Evolutionary conservation across 1,140 invertebrate species (phyloP).

Genomic region (Magallana gigas): DNA sequence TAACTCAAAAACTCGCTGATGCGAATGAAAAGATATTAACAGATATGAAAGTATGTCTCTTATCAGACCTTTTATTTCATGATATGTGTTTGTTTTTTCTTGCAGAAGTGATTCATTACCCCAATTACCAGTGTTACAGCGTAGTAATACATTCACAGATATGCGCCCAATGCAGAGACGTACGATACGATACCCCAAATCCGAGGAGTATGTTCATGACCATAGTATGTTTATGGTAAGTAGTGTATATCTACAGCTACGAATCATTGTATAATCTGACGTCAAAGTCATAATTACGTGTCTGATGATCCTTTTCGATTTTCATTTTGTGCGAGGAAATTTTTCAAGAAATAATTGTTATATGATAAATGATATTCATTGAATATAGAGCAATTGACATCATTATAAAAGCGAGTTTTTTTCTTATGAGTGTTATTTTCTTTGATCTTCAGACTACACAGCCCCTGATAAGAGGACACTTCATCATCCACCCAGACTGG

Average conservation of each 20-base stretch:
- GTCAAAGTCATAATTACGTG: no score
- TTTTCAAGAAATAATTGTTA: no score
- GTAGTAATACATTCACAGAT: conserved; percentile 51
- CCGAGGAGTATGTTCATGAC: conserved; percentile 63
- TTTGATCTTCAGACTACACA: conserved; percentile 62
- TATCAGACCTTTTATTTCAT: no score
- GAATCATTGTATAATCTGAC: no score
- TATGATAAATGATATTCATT: no score
- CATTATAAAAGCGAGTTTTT: no score
- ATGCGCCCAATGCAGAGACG: conserved; percentile 32
- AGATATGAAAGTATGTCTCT: no score
- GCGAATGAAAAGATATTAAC: no score
- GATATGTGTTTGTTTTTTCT: background rate
- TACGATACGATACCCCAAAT: conserved; percentile 48
- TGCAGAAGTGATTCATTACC: conserved; percentile 37
- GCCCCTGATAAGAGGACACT: conserved; percentile 59
- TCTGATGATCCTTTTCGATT: no score
- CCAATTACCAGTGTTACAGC: conserved; percentile 42
- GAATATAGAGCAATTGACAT: no score
- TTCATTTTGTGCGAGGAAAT: no score
- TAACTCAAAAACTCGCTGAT: no score
- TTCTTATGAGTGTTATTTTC: background rate
- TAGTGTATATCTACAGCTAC: background rate
- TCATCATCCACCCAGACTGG: conserved; percentile 69
- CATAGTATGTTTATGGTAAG: conserved; percentile 64